Conservation (phyloP, 1,140 invertebrate genomes). For the Drosophila pseudoananassae region DNA sequence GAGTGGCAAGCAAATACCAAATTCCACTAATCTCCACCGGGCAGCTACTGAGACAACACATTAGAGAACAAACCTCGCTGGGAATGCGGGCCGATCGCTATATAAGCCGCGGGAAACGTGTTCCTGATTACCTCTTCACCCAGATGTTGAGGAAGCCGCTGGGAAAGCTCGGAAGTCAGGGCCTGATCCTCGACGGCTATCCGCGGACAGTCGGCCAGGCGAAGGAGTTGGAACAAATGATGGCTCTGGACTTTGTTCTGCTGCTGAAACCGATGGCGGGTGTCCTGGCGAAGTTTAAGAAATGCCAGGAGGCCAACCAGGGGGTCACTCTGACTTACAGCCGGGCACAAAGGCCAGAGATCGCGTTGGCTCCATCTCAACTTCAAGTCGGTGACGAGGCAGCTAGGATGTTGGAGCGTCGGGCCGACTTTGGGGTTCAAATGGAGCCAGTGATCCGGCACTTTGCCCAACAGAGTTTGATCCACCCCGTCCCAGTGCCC, state of each 20-base stretch:
- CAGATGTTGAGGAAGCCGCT: constrained; percentile 13
- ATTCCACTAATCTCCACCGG: constrained; percentile 31
- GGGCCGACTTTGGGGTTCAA: not conserved
- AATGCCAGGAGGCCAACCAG: constrained; percentile 16
- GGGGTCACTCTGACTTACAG: constrained; percentile 41
- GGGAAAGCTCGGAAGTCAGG: not conserved
- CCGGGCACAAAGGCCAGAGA: not conserved
- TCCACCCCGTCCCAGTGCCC: constrained; percentile 13
- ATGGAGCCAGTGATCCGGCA: constrained; percentile 17
- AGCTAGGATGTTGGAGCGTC: constrained; percentile 8
- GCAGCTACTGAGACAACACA: constrained; percentile 38
- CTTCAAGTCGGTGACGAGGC: not conserved
- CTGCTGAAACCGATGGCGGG: constrained; percentile 16
- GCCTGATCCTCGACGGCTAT: constrained; percentile 39
- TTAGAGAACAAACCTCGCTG: not conserved
- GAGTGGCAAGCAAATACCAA: not conserved
- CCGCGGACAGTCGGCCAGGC: constrained; percentile 38
- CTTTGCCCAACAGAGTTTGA: constrained; percentile 12
- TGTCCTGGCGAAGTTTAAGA: constrained; percentile 12
- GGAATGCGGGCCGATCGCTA: constrained; percentile 20
- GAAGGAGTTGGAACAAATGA: not conserved
- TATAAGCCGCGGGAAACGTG: constrained; percentile 1
- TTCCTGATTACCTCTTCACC: constrained; percentile 36
- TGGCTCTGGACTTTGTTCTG: constrained; percentile 33
- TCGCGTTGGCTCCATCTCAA: not conserved